Base-by-base conservation (phyloP, 2,113 vertebrate species). In the Sterna hirundo region DNA sequence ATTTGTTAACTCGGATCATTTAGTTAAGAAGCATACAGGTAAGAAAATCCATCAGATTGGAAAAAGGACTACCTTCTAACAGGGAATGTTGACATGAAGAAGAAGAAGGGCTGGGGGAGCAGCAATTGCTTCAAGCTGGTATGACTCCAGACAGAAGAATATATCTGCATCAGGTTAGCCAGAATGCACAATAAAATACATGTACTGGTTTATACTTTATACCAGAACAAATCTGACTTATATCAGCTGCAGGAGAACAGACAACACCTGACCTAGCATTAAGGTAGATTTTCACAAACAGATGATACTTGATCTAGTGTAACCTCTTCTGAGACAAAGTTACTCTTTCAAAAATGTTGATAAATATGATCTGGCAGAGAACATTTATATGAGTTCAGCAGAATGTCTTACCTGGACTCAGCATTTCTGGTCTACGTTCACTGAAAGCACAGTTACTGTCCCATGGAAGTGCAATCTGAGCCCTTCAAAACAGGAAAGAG, bases 301-400 rank as follows among this genome's bases (percentile, higher is more conserved):
- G 84, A 83, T 64, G 77, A 91, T 69, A n/a, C 57, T 78, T 49
- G 89, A 91, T 94, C 52, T 65, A 88, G 66, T 65, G 87, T 38
- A 87, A 89, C 70, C 52, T 84, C 74, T 82, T 69, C 11, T 5
- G 49, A 94, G 70, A 87, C 57, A 79, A 85, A 91, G 82, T 8
- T 83, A 22, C 77, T 76, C 70, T 62, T 84, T 86, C 69, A 49
- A 47, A 90, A 85, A 16, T 7, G 15, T 49, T 94, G 80, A 93
- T 65, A 85, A 93, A 93, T 91, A 76, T 6, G 74, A 93, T 76
- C 44, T 96, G 89, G 84, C 95, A 94, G 66, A 64, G 78, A 65
- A 69, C 47, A 57, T 92, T 95, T 81, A 38, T 18, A 34, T 29
- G 40, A 72, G 65, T 79, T 87, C 89, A 85, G 84, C 74, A 85